phyloP scores from a whole-genome alignment of 2,113 vertebrate genomes.

The Coregonus clupeaformis region DNA sequence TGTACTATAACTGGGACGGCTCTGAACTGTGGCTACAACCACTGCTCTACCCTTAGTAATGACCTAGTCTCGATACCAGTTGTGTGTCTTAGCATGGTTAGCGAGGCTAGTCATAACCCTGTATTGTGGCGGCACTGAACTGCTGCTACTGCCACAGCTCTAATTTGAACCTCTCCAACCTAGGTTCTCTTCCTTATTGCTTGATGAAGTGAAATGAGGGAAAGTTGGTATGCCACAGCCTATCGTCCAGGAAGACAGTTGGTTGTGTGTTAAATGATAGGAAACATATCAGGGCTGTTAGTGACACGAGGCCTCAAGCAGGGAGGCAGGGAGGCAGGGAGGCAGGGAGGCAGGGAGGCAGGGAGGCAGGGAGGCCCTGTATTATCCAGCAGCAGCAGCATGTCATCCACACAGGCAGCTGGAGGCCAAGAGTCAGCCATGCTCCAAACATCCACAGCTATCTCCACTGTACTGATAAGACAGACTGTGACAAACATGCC shows the following conservation, averaged over 20 bases:
- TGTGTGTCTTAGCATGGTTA: too few species aligned
- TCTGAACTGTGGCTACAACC: too few species aligned
- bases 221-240: conserved; percentile 21
- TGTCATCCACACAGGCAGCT: conserved; percentile 12
- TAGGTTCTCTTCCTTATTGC: conserved; percentile 26
- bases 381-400: neutral
- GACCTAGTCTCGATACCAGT: too few species aligned
- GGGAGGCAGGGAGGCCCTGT: conserved; percentile 31
- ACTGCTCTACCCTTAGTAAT: too few species aligned
- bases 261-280: conserved; percentile 33
- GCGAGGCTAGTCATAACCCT: too few species aligned
- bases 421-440: conserved; percentile 23
- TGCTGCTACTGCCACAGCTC: neutral
- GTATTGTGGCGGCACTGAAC: neutral
- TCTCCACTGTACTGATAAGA: neutral
- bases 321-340: neutral
- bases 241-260: conserved; percentile 13
- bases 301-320: conserved; percentile 22
- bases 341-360: too few species aligned
- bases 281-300: conserved; percentile 31
- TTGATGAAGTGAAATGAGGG: conserved; percentile 23
- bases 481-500: neutral
- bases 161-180: neutral
- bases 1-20: too few species aligned
- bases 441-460: conserved; percentile 2